These are phyloP conservation scores for Pyrrhia umbra DNA, from an alignment of 2,888 invertebrate genomes.

Conservation along the genomic window DNA sequence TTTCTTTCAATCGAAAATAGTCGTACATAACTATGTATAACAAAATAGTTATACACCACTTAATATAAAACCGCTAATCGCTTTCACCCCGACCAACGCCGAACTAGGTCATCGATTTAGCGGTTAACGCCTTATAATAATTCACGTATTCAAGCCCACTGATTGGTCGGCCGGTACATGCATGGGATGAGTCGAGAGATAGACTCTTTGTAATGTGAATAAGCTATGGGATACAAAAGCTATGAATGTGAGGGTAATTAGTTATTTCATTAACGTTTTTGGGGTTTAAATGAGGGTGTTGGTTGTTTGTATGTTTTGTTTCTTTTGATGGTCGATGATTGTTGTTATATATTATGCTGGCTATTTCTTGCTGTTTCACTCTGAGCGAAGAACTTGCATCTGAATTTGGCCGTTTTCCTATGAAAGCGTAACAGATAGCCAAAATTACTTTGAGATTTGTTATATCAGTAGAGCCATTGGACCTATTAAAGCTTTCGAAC, in stretches of 20 bases:
- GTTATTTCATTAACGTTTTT: conserved; percentile 35
- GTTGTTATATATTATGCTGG: no score
- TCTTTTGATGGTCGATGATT: conserved; percentile 15
- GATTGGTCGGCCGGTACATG: conserved; percentile 58
- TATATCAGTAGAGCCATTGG: no score
- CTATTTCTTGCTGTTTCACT: no score
- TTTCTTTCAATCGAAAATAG: no score
- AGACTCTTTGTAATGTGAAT: conserved; percentile 42
- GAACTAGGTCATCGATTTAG: conserved; percentile 73
- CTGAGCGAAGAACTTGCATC: no score
- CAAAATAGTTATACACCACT: conserved; percentile 5
- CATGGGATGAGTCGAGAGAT: conserved; percentile 46
- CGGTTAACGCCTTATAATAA: conserved; percentile 75
- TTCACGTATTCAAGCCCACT: conserved; percentile 65
- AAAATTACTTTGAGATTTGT: no score
- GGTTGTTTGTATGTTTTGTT: conserved; percentile 28
- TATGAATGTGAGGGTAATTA: conserved; percentile 43
- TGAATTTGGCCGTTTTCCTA: no score
- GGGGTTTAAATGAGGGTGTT: conserved; percentile 24
- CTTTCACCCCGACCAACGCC: conserved; percentile 32
- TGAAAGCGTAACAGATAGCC: no score
- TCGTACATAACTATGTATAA: no score
- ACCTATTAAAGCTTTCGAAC: no score
- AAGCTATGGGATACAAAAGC: conserved; percentile 30
- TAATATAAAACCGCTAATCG: conserved; percentile 24